Percentiles rank a stretch among this genome's conserved stretches.
Conservation (phyloP, 2,888 invertebrate species). For the Timema cristinae region DNA sequence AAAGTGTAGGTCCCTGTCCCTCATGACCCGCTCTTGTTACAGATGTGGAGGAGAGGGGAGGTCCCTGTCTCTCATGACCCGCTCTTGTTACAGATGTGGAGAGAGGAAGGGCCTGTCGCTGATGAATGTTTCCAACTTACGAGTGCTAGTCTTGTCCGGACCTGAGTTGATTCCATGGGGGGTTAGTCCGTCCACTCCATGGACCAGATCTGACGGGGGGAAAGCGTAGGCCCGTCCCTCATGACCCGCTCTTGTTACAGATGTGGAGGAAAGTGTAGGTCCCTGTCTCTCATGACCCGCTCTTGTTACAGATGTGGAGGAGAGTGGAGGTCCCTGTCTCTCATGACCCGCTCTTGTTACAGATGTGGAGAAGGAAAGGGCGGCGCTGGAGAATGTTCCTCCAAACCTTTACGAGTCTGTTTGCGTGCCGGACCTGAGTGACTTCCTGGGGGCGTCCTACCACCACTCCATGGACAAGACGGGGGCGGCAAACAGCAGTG, state of each 20-base stretch:
- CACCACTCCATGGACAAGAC: conserved; percentile 34
- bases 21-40: conserved; percentile 34
- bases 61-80: too few species aligned
- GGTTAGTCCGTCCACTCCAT: conserved; percentile 44
- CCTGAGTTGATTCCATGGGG: conserved; percentile 64
- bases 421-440: conserved; percentile 70
- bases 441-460: conserved; percentile 60
- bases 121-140: conserved; percentile 73
- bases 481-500: conserved; percentile 30
- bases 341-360: conserved; percentile 34
- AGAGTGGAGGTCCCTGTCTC: too few species aligned
- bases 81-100: conserved; percentile 68
- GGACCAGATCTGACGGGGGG: conserved; percentile 31
- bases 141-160: conserved; percentile 78
- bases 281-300: too few species aligned
- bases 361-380: conserved; percentile 78
- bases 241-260: conserved; percentile 21
- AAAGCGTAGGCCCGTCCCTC: conserved; percentile 31
- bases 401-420: conserved; percentile 75
- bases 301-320: too few species aligned
- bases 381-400: conserved; percentile 66
- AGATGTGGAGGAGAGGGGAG: conserved; percentile 65
- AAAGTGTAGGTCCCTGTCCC: too few species aligned
- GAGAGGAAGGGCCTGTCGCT: conserved; percentile 64
- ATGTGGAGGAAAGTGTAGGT: too few species aligned